Conservation (phyloP, 2,888 invertebrate species). For the Xestia xanthographa region DNA sequence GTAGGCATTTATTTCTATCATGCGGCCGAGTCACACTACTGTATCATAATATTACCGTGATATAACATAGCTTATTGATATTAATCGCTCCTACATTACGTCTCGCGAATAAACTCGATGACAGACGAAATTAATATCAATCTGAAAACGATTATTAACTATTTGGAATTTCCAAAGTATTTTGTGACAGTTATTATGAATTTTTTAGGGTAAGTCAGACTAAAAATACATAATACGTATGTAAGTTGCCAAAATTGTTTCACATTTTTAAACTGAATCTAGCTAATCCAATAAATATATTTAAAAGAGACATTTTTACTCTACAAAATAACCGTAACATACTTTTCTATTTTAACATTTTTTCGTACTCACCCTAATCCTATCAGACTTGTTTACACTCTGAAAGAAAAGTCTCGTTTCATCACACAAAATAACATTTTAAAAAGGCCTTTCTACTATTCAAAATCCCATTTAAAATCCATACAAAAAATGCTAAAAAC, state of each 20-base stretch:
- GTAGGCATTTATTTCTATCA: too few species aligned
- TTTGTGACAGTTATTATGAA: slow-evolving; percentile 2
- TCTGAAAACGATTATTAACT: slow-evolving; percentile 6
- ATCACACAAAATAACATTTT: background rate
- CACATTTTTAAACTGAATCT: background rate
- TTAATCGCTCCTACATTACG: slow-evolving; percentile 25
- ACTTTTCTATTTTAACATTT: background rate
- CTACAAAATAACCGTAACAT: slow-evolving; percentile 3
- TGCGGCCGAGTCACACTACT: too few species aligned
- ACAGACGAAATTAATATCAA: slow-evolving; percentile 14
- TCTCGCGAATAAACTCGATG: background rate
- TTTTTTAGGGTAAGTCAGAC: background rate
- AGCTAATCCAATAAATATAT: slow-evolving; percentile 1
- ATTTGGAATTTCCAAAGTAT: slow-evolving; percentile 3
- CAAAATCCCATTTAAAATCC: background rate
- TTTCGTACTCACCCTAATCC: slow-evolving; percentile 3
- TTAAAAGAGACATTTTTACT: background rate
- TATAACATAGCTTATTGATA: slow-evolving; percentile 39
- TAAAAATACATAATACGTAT: background rate
- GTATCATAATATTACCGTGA: too few species aligned
- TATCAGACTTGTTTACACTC: background rate
- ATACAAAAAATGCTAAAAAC: slow-evolving; percentile 13
- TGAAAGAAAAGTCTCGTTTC: background rate
- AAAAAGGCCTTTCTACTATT: slow-evolving; percentile 2
- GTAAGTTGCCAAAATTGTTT: background rate